Evolutionary conservation across 2,113 vertebrate genomes (phyloP).

Genomic region (Muscicapa adusta): DNA sequence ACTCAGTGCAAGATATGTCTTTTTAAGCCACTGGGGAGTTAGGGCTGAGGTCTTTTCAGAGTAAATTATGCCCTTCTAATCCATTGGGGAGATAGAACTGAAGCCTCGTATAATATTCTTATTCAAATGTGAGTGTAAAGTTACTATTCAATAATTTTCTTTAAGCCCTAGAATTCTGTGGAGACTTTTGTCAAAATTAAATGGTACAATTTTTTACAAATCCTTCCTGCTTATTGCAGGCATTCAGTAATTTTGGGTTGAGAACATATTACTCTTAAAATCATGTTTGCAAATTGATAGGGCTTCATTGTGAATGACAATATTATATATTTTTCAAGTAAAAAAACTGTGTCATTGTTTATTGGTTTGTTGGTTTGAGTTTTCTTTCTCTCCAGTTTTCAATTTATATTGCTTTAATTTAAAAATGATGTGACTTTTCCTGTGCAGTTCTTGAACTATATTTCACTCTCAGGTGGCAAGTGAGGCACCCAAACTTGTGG

Average conservation of each 20-base stretch:
- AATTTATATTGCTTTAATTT: not conserved
- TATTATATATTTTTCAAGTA: not conserved
- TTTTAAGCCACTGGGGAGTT: not conserved
- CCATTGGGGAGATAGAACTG: not conserved
- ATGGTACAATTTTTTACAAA: not conserved
- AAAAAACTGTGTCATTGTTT: not conserved
- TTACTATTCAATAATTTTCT: not conserved
- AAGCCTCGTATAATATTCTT: not conserved
- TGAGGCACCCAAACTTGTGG: not conserved
- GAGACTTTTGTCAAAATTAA: slow-evolving; percentile 19
- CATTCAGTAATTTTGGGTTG: not conserved
- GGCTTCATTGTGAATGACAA: not conserved
- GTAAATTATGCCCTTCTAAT: not conserved
- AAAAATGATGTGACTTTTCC: slow-evolving; percentile 5
- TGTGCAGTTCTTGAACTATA: not conserved
- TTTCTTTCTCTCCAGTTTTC: not conserved
- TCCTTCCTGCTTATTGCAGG: slow-evolving; percentile 10
- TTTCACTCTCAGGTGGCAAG: not conserved
- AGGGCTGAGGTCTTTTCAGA: not conserved
- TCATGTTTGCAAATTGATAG: not conserved
- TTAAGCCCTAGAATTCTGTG: not conserved
- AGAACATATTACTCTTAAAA: not conserved
- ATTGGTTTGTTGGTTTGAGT: not conserved
- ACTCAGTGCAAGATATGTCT: not conserved
- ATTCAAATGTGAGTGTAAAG: not conserved